Evolutionary conservation across 2,797 vertebrate species (phyloP).

Genomic region (Pangasius mekongensis): DNA sequence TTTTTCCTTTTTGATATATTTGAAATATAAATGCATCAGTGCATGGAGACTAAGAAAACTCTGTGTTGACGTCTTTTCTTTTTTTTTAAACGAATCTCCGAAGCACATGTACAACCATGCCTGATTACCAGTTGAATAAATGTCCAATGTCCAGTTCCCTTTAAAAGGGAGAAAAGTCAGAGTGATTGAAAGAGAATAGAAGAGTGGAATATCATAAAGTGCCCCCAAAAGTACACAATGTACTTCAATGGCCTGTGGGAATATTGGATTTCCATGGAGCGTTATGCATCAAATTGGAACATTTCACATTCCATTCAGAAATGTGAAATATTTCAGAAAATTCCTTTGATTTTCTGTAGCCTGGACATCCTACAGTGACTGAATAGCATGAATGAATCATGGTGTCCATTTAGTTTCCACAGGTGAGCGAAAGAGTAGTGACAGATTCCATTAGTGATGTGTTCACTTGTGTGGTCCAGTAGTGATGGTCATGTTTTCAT

Average conservation of each 20-base stretch:
- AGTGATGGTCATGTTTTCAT: slow-evolving; percentile 18
- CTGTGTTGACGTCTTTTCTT: slow-evolving; percentile 10
- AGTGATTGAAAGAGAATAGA: slow-evolving; percentile 49
- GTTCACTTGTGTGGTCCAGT: slow-evolving; percentile 20
- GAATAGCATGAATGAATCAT: slow-evolving; percentile 31
- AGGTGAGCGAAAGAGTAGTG: slow-evolving; percentile 33
- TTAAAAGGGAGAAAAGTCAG: slow-evolving; percentile 36
- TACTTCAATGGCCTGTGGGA: slow-evolving; percentile 34
- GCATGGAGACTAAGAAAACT: slow-evolving; percentile 44
- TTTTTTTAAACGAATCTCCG: slow-evolving; percentile 42
- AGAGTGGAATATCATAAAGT: slow-evolving; percentile 58
- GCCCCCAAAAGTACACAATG: slow-evolving; percentile 53
- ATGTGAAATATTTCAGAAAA: slow-evolving; percentile 10
- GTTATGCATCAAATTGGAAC: slow-evolving; percentile 21
- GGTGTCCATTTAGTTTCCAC: slow-evolving; percentile 25
- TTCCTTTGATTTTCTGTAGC: slow-evolving; percentile 45
- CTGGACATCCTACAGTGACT: slow-evolving; percentile 12
- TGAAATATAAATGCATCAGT: slow-evolving; percentile 42
- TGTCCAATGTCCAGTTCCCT: slow-evolving; percentile 41
- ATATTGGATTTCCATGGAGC: slow-evolving; percentile 29
- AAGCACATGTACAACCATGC: slow-evolving; percentile 51
- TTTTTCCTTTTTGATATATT: slow-evolving; percentile 28
- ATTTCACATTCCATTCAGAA: slow-evolving; percentile 11
- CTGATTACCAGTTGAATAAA: slow-evolving; percentile 51
- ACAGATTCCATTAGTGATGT: neutral